Evolutionary conservation across 2,797 vertebrate genomes (phyloP), one percentile per base, ranked within the genome.

Genomic region (Hyperoplus immaculatus): DNA sequence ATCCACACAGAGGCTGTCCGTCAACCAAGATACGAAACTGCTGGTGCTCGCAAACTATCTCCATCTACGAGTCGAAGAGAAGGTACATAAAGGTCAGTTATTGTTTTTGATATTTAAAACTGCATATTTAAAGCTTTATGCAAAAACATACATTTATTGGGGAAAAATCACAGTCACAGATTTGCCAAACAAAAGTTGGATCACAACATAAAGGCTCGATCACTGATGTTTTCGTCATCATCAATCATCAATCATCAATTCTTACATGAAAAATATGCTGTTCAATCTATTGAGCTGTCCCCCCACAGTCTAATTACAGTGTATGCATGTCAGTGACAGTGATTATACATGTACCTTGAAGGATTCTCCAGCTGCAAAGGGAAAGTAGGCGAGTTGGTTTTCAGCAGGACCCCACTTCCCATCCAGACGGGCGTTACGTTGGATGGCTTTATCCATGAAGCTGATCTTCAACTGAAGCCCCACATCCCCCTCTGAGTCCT

Each of bases 1-100:
- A 98, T 79, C 95, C 96, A 75, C 96, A 97, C 75, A 97, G 93
- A 38, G 97, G 96, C 87, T 96, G 96, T 15, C 97, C 97, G 13
- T 98, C 97, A 69, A 98, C 94, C 87, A 97, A 67, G 82, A 98
- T 94, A 43, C 96, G 95, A 78, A 97, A 97, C 90, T 97, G 97
- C 94, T 97, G 97, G 89, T 98, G 97, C 85, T 98, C 97, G 82
- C 97, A 97, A 0, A 97, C 94, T 1, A 98, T 94, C 89, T 98
- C 97, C 97, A 98, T 97, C 97, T 98, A 67, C 55, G 65, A 80
- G 43, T 54, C 42, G 3, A 0, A 51, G 39, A 63, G 21, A 43
- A 62, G 43, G 45, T 42, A n/a, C 29, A 29, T 29, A 0, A 13
- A 11, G 0, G 45, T 73, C 36, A 36, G 43, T 9, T 69, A 51